phyloP scores from a whole-genome alignment of 2,888 invertebrate genomes.

The Fragum sueziense region DNA sequence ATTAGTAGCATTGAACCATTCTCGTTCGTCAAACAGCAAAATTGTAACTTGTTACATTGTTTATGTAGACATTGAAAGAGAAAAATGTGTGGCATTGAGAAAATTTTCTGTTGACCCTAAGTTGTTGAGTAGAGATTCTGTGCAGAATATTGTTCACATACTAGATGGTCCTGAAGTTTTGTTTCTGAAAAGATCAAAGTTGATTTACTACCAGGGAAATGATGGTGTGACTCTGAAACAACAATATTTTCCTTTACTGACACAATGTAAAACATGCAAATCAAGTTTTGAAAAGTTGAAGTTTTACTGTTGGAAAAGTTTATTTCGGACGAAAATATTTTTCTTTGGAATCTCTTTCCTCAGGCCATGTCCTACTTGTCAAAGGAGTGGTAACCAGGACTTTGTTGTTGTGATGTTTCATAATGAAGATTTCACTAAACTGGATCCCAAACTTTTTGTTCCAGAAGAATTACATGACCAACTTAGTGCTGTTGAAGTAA shows the following conservation, averaged over 20 bases:
- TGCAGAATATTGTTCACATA: not conserved
- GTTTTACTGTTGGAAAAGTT: not conserved
- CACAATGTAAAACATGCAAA: not conserved
- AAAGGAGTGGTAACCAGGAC: not conserved
- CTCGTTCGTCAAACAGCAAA: not conserved
- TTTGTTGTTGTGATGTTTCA: not conserved
- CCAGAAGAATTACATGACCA: conserved; percentile 8
- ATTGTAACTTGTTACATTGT: not conserved
- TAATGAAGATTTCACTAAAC: not conserved
- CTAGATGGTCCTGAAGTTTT: conserved; percentile 14
- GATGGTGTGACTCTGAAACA: not conserved
- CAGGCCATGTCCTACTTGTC: not conserved
- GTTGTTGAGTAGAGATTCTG: not conserved
- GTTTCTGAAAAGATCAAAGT: not conserved
- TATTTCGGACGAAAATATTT: not conserved
- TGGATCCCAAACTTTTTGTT: not conserved
- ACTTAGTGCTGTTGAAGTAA: not conserved
- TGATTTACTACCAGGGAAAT: not conserved
- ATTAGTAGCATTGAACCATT: not conserved
- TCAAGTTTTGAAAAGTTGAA: not conserved
- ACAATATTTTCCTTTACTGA: not conserved
- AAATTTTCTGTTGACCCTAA: not conserved
- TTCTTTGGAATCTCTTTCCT: not conserved
- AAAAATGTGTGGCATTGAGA: not conserved
- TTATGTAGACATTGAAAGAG: not conserved